phyloP scores from a whole-genome alignment of 1,140 invertebrate genomes.

The Megalonaias nervosa region DNA sequence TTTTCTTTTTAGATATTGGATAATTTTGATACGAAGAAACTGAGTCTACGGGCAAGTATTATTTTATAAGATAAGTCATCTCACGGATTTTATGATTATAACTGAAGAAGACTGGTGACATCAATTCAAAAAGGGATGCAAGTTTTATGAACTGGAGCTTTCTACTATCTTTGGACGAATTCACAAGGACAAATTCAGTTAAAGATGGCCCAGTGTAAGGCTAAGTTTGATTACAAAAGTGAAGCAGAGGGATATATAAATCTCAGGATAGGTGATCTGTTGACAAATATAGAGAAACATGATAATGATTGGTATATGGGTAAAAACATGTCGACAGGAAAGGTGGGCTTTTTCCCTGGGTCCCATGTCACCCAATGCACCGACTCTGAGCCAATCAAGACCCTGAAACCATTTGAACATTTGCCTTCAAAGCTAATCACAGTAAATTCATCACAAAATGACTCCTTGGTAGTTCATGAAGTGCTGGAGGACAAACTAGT shows the following conservation, averaged over 20 bases:
- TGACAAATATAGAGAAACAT: not conserved
- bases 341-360: slow-evolving; percentile 7
- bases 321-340: slow-evolving; percentile 3
- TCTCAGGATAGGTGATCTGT: slow-evolving; percentile 2
- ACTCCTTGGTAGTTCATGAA: not conserved
- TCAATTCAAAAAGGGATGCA: too few species aligned
- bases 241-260: slow-evolving; percentile 15
- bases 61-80: too few species aligned
- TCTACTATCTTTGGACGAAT: too few species aligned
- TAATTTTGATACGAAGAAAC: too few species aligned
- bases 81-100: too few species aligned
- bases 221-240: not conserved
- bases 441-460: not conserved
- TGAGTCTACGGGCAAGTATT: too few species aligned
- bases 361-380: not conserved
- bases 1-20: too few species aligned
- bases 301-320: slow-evolving; percentile 10
- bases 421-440: not conserved
- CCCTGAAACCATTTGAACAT: not conserved
- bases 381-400: not conserved
- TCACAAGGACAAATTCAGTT: too few species aligned
- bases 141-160: too few species aligned
- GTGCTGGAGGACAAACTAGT: not conserved
- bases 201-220: too few species aligned
- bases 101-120: too few species aligned